Conservation (phyloP, 1,140 invertebrate genomes). For the Phthorimaea operculella region DNA sequence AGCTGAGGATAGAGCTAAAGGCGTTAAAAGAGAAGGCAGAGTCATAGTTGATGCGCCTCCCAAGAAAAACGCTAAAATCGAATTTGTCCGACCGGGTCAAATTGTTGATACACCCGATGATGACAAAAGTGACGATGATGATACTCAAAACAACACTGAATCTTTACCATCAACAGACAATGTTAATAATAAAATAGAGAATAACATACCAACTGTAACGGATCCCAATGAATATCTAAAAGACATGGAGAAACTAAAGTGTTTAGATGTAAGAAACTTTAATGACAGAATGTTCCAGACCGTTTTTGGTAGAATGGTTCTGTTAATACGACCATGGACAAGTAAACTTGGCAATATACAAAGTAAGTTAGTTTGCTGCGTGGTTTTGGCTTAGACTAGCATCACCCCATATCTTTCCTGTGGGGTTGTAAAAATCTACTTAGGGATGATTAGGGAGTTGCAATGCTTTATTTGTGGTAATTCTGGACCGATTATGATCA, state of each 20-base stretch:
- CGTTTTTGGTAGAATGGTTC: slow-evolving; percentile 39
- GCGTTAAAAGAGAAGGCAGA: slow-evolving; percentile 64
- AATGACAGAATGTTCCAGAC: slow-evolving; percentile 47
- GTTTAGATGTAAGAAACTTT: slow-evolving; percentile 36
- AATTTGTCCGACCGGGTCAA: slow-evolving; percentile 39
- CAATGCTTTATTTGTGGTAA: too few relatives aligned
- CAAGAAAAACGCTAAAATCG: slow-evolving; percentile 35
- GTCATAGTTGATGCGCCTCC: slow-evolving; percentile 33
- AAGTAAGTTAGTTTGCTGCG: slow-evolving; percentile 36
- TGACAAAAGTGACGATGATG: neutral
- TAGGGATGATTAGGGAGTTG: too few relatives aligned
- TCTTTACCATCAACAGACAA: slow-evolving; percentile 7
- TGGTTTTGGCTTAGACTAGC: too few relatives aligned
- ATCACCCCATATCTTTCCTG: too few relatives aligned
- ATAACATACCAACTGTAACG: slow-evolving; percentile 12
- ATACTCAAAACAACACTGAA: slow-evolving; percentile 7
- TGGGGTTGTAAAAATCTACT: too few relatives aligned
- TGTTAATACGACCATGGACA: slow-evolving; percentile 47
- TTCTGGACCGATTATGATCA: too few relatives aligned
- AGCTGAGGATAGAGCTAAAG: slow-evolving; percentile 69
- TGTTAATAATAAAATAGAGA: neutral
- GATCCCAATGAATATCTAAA: slow-evolving; percentile 31
- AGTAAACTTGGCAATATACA: slow-evolving; percentile 41
- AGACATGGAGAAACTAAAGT: slow-evolving; percentile 36
- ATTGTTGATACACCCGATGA: neutral